A percentile compares a stretch with the other conserved stretches of the same genome.
These are phyloP conservation scores for Diploscapter pachys DNA, from an alignment of 1,140 invertebrate species.

Conservation along the genomic window DNA sequence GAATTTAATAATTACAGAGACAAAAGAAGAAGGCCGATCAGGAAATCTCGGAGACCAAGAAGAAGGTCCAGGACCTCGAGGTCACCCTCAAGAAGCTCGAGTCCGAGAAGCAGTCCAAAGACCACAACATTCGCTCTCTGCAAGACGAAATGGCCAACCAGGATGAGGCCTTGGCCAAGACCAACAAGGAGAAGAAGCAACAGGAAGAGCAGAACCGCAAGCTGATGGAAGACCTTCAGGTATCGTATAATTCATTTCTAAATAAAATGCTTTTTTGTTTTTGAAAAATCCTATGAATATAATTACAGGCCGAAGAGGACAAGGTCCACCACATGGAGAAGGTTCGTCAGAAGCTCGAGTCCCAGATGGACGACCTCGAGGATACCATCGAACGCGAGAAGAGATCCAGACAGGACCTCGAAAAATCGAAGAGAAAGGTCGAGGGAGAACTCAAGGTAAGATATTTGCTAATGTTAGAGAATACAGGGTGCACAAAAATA, in stretches of 20 bases:
- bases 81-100: slow-evolving; percentile 54
- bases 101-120: slow-evolving; percentile 53
- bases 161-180: slow-evolving; percentile 97
- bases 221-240: slow-evolving; percentile 83
- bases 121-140: slow-evolving; percentile 52
- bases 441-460: slow-evolving; percentile 87
- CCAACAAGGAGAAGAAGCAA: slow-evolving; percentile 98
- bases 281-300: too few species aligned
- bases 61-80: slow-evolving; percentile 49
- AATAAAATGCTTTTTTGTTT: too few species aligned
- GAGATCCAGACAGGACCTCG: slow-evolving; percentile 92
- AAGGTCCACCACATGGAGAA: slow-evolving; percentile 99
- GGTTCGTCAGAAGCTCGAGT: slow-evolving; percentile 95
- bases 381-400: slow-evolving; percentile 97
- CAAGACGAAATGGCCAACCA: slow-evolving; percentile 97
- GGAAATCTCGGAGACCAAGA: slow-evolving; percentile 53
- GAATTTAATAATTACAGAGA: slow-evolving; percentile 12
- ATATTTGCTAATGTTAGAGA: too few species aligned
- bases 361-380: slow-evolving; percentile 81
- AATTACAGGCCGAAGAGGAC: slow-evolving; percentile 82
- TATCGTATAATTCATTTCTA: too few species aligned
- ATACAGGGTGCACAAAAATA: too few species aligned
- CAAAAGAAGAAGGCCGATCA: slow-evolving; percentile 56
- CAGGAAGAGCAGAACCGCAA: slow-evolving; percentile 91
- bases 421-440: slow-evolving; percentile 84